Base-by-base conservation (phyloP, 1,140 invertebrate genomes). In the Ericerus pela region DNA sequence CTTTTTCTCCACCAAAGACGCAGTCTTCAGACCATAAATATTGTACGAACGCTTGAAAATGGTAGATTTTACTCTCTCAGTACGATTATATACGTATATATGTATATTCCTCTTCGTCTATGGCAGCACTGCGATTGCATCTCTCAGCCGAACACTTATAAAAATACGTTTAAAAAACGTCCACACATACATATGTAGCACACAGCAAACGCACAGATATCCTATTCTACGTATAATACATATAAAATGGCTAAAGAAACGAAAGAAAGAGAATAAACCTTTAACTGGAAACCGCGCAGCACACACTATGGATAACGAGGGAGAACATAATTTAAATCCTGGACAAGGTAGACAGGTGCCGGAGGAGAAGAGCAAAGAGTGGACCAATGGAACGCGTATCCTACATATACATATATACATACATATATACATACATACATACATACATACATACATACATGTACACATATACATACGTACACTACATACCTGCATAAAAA, bases 291-390 rank as follows among this genome's bases (percentile, higher is more conserved):
- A 47, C 41, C 41, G 41, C 41, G 41, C 10, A n/a, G 30, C n/a
- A 33, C n/a, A 41, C 20, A 41, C 14, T n/a, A 41, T 18, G 37
- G 37, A 47, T 47, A 47, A 47, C 41, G 41, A 47, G 41, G 41
- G 41, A 47, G 41, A 47, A 47, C 41, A 47, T 47, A 47, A 47
- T 47, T 47, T 47, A 47, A 47, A 47, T 47, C 41, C 26, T 22
- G 41, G 41, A 47, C 41, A 47, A 47, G 41, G 41, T 47, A 47
- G 41, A 47, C 16, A 47, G 41, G 41, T 47, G 41, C 26, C 22
- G 41, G 26, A 24, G 36, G 20, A 38, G 14, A 18, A 38, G 14
- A 38, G 36, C n/a, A 41, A 16, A 16, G n/a, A 41, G 37, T 14
- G 6, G 14, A 24, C 41, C 10, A 20, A 24, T 12, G 41, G 10